Percentiles rank a stretch among this genome's conserved stretches.
Conservation (phyloP, 2,113 vertebrate species). For the Eolophus roseicapilla region DNA sequence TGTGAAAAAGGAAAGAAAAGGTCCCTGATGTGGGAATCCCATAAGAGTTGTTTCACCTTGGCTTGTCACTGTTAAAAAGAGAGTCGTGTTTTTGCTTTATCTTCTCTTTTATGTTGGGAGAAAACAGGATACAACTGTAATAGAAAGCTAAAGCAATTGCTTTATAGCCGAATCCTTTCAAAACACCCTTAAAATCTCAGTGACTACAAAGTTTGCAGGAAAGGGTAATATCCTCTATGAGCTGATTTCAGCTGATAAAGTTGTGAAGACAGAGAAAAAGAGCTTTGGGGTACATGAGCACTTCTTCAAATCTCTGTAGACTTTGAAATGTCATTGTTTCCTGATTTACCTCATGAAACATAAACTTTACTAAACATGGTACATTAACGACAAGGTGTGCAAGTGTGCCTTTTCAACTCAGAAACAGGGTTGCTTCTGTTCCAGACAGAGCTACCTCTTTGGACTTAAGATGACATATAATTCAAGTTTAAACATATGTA, state of each 20-base stretch:
- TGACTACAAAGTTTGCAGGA: not conserved
- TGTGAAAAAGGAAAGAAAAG: not conserved
- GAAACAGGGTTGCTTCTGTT: slow-evolving; percentile 56
- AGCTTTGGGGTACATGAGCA: not conserved
- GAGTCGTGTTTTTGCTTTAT: not conserved
- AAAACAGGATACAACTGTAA: not conserved
- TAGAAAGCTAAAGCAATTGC: not conserved
- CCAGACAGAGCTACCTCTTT: slow-evolving; percentile 45
- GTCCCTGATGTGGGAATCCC: not conserved
- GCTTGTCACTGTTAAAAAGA: not conserved
- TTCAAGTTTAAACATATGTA: slow-evolving; percentile 52
- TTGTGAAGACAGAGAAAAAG: not conserved
- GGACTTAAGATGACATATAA: slow-evolving; percentile 55
- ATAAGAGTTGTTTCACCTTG: not conserved
- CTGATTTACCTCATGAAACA: slow-evolving; percentile 45
- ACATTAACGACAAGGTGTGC: slow-evolving; percentile 53
- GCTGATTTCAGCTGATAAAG: not conserved
- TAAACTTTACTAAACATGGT: slow-evolving; percentile 45
- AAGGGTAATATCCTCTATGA: not conserved
- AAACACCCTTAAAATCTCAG: not conserved
- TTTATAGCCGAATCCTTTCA: not conserved
- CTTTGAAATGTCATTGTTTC: slow-evolving; percentile 46
- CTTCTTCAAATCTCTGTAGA: slow-evolving; percentile 21
- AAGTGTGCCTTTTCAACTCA: slow-evolving; percentile 19
- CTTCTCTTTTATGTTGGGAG: not conserved